A percentile compares a stretch with the other conserved stretches of the same genome.
Evolutionary conservation across 2,888 invertebrate genomes (phyloP).

Genomic region (Oscheius onirici): DNA sequence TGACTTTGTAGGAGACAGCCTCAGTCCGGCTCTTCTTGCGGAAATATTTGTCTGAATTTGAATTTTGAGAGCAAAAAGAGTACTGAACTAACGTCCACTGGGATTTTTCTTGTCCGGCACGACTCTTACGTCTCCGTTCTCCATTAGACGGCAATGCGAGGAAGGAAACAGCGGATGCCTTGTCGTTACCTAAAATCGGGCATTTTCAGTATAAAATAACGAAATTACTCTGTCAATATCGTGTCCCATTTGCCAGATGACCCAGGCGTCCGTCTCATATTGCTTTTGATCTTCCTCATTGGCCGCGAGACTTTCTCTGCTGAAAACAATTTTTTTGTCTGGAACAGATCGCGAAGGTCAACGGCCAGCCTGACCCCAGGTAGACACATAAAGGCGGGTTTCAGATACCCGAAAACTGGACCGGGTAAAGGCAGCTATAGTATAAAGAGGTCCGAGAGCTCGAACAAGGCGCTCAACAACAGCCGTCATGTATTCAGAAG

Average conservation of each 20-base stretch:
- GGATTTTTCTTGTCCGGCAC: conserved; percentile 9
- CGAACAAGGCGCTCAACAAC: background rate
- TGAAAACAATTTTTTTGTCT: background rate
- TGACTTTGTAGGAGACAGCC: conserved; percentile 8
- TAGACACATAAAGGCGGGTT: background rate
- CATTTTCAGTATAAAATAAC: background rate
- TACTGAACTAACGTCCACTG: background rate
- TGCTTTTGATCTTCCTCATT: background rate
- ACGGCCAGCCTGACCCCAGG: background rate
- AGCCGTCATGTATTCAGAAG: conserved; percentile 31
- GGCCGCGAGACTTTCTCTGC: background rate
- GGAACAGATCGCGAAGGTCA: conserved; percentile 5
- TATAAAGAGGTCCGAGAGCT: conserved; percentile 14
- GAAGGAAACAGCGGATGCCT: conserved; percentile 33
- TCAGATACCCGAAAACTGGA: conserved; percentile 23
- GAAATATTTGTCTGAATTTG: conserved; percentile 36
- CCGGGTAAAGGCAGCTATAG: background rate
- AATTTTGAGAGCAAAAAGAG: background rate
- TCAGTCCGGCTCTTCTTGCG: conserved; percentile 35
- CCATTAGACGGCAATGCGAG: conserved; percentile 42
- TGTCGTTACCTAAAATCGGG: background rate
- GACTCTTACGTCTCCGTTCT: conserved; percentile 47
- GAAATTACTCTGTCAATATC: conserved; percentile 29
- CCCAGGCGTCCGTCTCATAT: background rate
- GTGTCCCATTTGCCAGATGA: conserved; percentile 9